Conservation (phyloP, 2,888 invertebrate species). For the Lycophotia porphyrea region DNA sequence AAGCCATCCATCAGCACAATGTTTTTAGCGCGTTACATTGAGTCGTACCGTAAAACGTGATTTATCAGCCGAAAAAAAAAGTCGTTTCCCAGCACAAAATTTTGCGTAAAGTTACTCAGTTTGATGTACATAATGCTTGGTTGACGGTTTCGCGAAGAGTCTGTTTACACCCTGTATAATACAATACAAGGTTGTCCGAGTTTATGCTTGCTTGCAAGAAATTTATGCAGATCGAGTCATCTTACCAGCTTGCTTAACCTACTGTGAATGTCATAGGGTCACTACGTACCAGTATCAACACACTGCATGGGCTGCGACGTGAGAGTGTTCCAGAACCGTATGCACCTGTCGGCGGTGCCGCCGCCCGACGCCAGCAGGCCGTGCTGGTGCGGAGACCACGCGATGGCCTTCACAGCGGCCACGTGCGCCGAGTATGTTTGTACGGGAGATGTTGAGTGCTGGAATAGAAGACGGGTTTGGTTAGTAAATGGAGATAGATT, state of each 20-base stretch:
- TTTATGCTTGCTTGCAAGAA: background rate
- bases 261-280: background rate
- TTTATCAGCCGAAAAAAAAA: no score
- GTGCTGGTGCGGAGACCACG: slow-evolving; percentile 99
- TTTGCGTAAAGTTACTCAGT: no score
- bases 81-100: no score
- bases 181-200: no score
- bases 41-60: no score
- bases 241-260: no score
- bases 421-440: slow-evolving; percentile 99
- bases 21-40: no score
- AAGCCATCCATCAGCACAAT: no score
- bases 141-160: no score
- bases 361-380: slow-evolving; percentile 98
- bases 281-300: slow-evolving; percentile 95
- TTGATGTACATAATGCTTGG: no score
- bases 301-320: slow-evolving; percentile 99
- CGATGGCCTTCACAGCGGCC: slow-evolving; percentile 99
- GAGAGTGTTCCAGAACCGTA: slow-evolving; percentile 99
- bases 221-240: no score
- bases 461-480: slow-evolving; percentile 58
- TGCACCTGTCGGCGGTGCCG: slow-evolving; percentile 99
- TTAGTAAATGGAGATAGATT: background rate
- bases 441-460: slow-evolving; percentile 96
- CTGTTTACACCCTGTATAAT: no score